phyloP scores from a whole-genome alignment of 2,888 invertebrate genomes.

The Norana najaformis region DNA sequence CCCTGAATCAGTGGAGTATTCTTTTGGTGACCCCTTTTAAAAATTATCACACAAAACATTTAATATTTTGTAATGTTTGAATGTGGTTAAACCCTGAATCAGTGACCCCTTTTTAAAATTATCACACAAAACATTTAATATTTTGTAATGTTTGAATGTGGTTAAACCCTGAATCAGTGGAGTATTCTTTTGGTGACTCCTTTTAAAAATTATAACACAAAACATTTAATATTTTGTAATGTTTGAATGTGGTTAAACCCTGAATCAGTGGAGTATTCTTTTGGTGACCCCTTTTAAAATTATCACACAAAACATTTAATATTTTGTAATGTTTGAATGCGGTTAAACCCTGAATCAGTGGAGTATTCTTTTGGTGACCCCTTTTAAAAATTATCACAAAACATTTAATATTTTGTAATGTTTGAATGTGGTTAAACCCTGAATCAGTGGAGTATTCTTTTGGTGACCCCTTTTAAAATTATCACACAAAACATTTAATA shows the following conservation, averaged over 20 bases:
- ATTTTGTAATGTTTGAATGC: background rate
- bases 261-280: background rate
- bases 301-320: background rate
- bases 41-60: background rate
- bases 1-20: background rate
- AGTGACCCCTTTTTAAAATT: background rate
- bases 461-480: background rate
- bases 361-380: background rate
- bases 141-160: background rate
- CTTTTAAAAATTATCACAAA: background rate
- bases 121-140: background rate
- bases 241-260: background rate
- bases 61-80: background rate
- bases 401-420: background rate
- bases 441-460: no score
- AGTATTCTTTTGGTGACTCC: background rate
- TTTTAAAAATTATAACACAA: background rate
- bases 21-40: background rate
- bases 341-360: background rate
- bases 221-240: background rate
- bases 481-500: background rate
- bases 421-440: background rate
- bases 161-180: background rate
- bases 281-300: background rate
- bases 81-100: no score